Evolutionary conservation across 2,797 vertebrate species (phyloP), one percentile per base, ranked within the genome.

Genomic region (Spheniscus humboldti): DNA sequence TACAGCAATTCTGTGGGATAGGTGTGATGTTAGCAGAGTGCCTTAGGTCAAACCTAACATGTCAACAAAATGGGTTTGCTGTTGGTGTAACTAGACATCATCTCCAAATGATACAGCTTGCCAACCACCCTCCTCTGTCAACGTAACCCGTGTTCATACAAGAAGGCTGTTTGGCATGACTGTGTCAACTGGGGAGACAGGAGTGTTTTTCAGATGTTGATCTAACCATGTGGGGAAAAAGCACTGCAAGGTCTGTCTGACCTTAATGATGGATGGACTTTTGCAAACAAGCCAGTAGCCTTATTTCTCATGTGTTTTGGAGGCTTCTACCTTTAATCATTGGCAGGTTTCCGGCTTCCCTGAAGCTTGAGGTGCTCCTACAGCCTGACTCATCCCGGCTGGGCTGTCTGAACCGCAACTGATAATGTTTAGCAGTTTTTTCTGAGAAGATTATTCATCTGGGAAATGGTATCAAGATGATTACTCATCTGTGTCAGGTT

Each of bases 361-460:
- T 62, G 88, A 53, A 73, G 92, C 83, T 95, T 79, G 56, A 93
- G 81, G 27, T 97, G 95, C 68, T 71, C 60, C 62, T 91, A 2
- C 55, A 90, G n/a, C 50, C 84, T 97, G 95, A 93, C 80, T 97
- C 95, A 96, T 95, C 92, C 57, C 0, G 3, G 27, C 78, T 96
- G 52, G 68, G 64, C 85, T 83, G 63, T 77, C 87, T 96, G 94
- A 93, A 72, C 77, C 64, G n/a, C 84, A 55, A 41, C 85, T 94
- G 95, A 97, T 96, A 94, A 57, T 74, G 14, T 96, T 97, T 95
- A 94, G 74, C 68, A 95, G 92, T 88, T 97, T 88, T 97, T 97
- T 62, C 94, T 85, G 96, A 91, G 88, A 73, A 75, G 89, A 93
- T 97, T 97, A 96, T 96, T 97, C 97, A 90, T 96, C 88, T 95